Evolutionary conservation across 2,797 vertebrate species (phyloP).

Genomic region (Anguilla megastoma): DNA sequence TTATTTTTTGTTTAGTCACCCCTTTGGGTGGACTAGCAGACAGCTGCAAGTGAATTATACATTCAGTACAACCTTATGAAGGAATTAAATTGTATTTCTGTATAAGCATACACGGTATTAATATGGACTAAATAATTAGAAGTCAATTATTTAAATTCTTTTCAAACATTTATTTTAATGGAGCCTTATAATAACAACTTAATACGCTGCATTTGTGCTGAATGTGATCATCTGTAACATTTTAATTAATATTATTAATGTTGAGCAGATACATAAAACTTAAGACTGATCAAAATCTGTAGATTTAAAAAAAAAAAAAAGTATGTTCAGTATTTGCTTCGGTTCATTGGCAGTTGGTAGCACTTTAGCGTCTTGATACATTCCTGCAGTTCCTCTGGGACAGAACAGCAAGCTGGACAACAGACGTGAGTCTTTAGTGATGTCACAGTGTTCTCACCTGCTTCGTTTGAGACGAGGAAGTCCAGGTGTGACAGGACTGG

Average conservation of each 20-base stretch:
- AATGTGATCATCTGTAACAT: not conserved
- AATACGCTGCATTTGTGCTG: not conserved
- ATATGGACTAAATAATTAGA: not conserved
- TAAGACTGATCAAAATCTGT: not conserved
- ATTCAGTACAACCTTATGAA: not conserved
- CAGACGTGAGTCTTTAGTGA: slow-evolving; percentile 29
- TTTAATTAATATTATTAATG: not conserved
- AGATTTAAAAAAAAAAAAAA: not conserved
- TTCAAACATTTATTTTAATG: not conserved
- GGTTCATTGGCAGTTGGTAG: not conserved
- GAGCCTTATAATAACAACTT: not conserved
- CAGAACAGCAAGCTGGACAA: not conserved
- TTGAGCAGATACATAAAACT: not conserved
- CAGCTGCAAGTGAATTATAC: not conserved
- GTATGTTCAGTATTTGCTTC: slow-evolving; percentile 6
- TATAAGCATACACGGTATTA: not conserved
- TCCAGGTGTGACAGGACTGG: slow-evolving; percentile 46
- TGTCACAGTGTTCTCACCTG: slow-evolving; percentile 48
- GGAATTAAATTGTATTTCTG: not conserved
- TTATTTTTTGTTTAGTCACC: no score
- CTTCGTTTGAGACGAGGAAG: slow-evolving; percentile 49
- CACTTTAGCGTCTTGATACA: not conserved
- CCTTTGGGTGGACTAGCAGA: not conserved
- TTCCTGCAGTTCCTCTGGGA: not conserved
- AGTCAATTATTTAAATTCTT: not conserved